Conservation (phyloP, 2,888 invertebrate species). For the Morpho achilles region DNA sequence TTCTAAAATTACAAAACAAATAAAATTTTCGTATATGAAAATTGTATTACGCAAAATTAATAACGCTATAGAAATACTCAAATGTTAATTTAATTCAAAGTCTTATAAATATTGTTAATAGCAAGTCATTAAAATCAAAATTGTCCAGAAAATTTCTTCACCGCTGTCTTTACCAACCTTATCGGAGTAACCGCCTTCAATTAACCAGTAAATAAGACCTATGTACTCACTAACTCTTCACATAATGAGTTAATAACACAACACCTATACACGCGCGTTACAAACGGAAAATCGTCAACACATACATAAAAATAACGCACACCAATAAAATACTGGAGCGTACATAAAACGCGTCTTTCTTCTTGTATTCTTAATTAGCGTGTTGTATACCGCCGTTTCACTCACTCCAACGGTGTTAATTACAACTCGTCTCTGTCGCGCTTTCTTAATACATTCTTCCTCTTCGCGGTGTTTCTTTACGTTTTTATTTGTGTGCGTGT, state of each 20-base stretch:
- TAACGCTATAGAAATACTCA: neutral
- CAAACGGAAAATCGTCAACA: conserved; percentile 58
- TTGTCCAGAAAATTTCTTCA: conserved; percentile 42
- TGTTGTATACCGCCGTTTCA: conserved; percentile 63
- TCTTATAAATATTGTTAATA: conserved; percentile 2
- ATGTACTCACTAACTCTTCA: conserved; percentile 72
- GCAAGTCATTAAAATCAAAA: conserved; percentile 44
- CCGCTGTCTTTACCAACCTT: conserved; percentile 60
- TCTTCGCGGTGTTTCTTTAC: conserved; percentile 77
- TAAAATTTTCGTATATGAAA: too few relatives aligned
- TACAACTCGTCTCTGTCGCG: conserved; percentile 73
- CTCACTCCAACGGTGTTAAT: conserved; percentile 67
- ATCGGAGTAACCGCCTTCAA: conserved; percentile 73
- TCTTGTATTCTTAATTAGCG: conserved; percentile 86
- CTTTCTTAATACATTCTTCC: conserved; percentile 81
- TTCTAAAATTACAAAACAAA: too few relatives aligned
- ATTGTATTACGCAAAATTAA: too few relatives aligned
- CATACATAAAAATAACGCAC: conserved; percentile 47
- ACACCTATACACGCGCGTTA: conserved; percentile 55
- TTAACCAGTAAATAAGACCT: conserved; percentile 71
- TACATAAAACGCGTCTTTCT: conserved; percentile 81
- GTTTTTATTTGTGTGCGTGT: conserved; percentile 79
- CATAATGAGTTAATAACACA: conserved; percentile 77
- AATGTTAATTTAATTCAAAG: neutral
- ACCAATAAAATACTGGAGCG: conserved; percentile 50